Evolutionary conservation across 2,113 vertebrate species (phyloP).

Genomic region (Hyperoodon ampullatus): DNA sequence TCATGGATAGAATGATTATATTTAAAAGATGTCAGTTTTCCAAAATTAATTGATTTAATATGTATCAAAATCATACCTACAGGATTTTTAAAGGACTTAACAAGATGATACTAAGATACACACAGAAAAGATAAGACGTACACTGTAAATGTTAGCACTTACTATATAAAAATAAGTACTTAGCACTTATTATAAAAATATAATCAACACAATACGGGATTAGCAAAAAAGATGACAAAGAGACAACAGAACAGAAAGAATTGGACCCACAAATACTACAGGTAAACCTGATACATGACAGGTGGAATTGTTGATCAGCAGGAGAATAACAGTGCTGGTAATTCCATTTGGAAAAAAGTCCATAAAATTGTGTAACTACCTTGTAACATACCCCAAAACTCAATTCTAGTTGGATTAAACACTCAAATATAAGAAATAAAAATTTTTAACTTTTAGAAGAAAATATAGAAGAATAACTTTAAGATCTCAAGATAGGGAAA

Average conservation of each 20-base stretch:
- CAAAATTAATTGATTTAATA: neutral
- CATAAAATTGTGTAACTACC: neutral
- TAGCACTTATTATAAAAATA: neutral
- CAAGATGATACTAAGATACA: neutral
- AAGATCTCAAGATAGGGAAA: neutral
- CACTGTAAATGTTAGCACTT: neutral
- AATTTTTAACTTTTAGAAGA: neutral
- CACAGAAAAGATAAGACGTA: neutral
- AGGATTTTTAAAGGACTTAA: neutral
- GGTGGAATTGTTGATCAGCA: neutral
- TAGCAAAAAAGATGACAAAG: neutral
- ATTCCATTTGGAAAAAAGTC: neutral
- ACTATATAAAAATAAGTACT: neutral
- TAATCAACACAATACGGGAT: neutral
- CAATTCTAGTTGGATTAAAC: neutral
- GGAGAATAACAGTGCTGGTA: neutral
- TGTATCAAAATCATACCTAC: neutral
- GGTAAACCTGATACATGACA: neutral
- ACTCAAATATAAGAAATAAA: neutral
- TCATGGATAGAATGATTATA: neutral
- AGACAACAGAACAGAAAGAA: neutral
- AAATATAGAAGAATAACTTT: neutral
- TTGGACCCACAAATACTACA: neutral
- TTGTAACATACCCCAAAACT: neutral
- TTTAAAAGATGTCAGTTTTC: neutral